Conservation (phyloP, 2,888 invertebrate species). For the Congeria kusceri region DNA sequence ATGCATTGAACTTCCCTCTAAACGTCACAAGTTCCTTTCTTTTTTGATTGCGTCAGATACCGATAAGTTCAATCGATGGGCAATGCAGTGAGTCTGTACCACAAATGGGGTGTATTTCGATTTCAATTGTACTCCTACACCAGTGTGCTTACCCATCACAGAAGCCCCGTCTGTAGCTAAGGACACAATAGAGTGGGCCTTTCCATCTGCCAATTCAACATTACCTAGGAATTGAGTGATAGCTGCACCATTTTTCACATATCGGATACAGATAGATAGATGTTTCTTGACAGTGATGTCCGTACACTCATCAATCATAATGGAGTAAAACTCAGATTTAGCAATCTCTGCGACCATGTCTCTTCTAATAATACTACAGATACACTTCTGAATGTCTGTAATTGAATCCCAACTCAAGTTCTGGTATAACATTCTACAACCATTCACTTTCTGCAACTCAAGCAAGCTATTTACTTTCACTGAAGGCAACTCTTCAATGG, state of each 20-base stretch:
- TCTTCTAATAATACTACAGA: constrained; percentile 13
- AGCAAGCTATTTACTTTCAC: constrained; percentile 45
- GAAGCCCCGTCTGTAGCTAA: constrained; percentile 37
- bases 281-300: constrained; percentile 40
- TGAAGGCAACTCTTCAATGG: constrained; percentile 38
- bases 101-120: constrained; percentile 25
- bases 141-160: constrained; percentile 25
- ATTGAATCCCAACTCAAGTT: constrained; percentile 48
- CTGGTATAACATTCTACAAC: constrained; percentile 31
- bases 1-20: constrained; percentile 23
- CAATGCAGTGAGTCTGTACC: constrained; percentile 26
- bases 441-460: constrained; percentile 42
- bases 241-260: constrained; percentile 35
- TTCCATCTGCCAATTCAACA: constrained; percentile 37
- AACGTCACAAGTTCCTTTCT: constrained; percentile 20
- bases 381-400: constrained; percentile 37
- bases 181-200: constrained; percentile 29
- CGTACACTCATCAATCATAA: constrained; percentile 54
- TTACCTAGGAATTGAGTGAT: constrained; percentile 40
- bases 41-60: constrained; percentile 37
- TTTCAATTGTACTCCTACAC: constrained; percentile 27
- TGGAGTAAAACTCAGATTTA: constrained; percentile 16
- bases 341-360: constrained; percentile 27
- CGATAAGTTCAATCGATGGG: constrained; percentile 35
- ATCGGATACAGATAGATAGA: constrained; percentile 49